Evolutionary conservation across 2,888 invertebrate species (phyloP), one percentile per base, ranked within the genome.

Genomic region (Ashinkailepas kermadecensis): DNA sequence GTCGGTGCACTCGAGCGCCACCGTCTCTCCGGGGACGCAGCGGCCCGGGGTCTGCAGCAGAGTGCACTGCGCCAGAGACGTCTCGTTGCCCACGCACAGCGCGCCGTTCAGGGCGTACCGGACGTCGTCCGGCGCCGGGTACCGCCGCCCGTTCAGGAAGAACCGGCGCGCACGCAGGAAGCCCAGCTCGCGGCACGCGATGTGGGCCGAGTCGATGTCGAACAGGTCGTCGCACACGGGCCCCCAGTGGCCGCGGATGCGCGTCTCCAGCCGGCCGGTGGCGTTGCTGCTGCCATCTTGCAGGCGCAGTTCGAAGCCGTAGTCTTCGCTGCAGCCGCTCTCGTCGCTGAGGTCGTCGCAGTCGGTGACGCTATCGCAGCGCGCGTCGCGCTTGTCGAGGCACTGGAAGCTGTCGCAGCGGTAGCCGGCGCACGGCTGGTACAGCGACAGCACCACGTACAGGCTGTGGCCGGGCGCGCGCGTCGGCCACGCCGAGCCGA

Each of bases 241-340:
- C 23, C 78, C 78, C 78, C 78, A 78, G 78, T 23, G 57, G 57
- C 78, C 78, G n/a, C 78, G 78, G 25, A 78, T 78, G 57, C 78
- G 78, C 78, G 78, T 58, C 58, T 78, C 78, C 7, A 78, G 58
- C 13, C 57, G 57, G 12, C 78, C 78, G 9, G 56, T n/a, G 13
- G 57, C 11, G 21, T 4, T n/a, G 25, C 23, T 78, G 23, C 13
- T 15, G n/a, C 78, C 78, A 23, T 56, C 78, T 13, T 6, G 9
- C 57, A 78, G 58, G 12, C 78, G 57, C 78, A 78, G 58, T 23
- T 11, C 11, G 25, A 78, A 78, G 23, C 78, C 78, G 58, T 78
- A 78, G 58, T 78, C 78, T 58, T n/a, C 78, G 58, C 78, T 78
- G 78, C 78, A 78, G 58, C 23, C 58, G 57, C 13, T 58, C 78